A percentile compares a stretch with the other conserved stretches of the same genome.
Conservation (phyloP, 1,140 invertebrate species). For the Drosophila setifemur region DNA sequence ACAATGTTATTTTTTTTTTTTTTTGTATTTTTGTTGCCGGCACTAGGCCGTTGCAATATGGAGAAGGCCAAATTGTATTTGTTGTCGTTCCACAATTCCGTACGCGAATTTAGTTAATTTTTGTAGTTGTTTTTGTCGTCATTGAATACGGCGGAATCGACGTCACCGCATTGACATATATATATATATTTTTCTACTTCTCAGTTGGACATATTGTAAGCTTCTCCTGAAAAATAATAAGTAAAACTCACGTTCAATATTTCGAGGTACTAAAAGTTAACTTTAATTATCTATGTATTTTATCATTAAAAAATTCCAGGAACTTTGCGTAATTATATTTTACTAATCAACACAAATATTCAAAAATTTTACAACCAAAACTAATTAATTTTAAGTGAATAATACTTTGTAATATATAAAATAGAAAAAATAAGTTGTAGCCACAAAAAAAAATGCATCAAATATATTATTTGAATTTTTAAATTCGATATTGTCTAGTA, state of each 20-base stretch:
- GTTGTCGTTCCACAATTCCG: slow-evolving; percentile 27
- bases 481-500: too few relatives aligned
- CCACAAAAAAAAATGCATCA: too few relatives aligned
- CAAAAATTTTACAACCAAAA: background rate
- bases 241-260: too few relatives aligned
- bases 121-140: slow-evolving; percentile 36
- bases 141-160: slow-evolving; percentile 44
- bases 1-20: slow-evolving; percentile 19
- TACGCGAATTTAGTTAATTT: slow-evolving; percentile 52
- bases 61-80: slow-evolving; percentile 42
- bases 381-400: background rate
- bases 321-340: too few relatives aligned
- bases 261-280: too few relatives aligned
- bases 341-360: background rate
- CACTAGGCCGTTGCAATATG: slow-evolving; percentile 30
- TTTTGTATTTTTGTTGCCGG: slow-evolving; percentile 33
- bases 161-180: slow-evolving; percentile 50
- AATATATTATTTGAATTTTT: too few relatives aligned
- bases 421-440: too few relatives aligned
- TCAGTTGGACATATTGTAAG: too few relatives aligned
- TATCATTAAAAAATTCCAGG: too few relatives aligned
- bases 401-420: background rate
- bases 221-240: slow-evolving; percentile 22
- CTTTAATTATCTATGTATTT: too few relatives aligned
- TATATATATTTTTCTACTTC: background rate